Base-by-base conservation (phyloP, 2,888 invertebrate genomes). In the Lycaena phlaeas region DNA sequence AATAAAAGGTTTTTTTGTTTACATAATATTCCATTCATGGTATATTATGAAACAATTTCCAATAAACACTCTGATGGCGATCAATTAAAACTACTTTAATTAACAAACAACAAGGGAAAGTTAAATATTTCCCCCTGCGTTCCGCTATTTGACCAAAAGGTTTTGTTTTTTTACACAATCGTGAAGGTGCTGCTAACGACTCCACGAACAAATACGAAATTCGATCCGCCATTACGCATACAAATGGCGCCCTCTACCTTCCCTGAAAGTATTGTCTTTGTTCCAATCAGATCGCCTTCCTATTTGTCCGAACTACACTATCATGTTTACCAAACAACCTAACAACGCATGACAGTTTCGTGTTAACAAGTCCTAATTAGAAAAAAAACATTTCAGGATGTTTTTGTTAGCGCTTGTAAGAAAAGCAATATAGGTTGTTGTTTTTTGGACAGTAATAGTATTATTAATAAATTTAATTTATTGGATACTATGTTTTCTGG, bases 181-280 rank as follows among this genome's bases (percentile, higher is more conserved):
- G 68, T 63, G 72, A 73, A 82, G 81, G 81, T 78, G 79, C 72
- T 68, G 79, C 66, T 82, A 84, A 81, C 78, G 77, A 82, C 77
- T 77, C 78, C 65, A 67, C 68, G 75, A 78, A 81, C 79, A 84
- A 84, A 84, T 78, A 84, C 78, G 79, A 82, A 82, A 84, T 81
- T 82, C 76, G 79, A 82, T 84, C 78, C 72, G 64, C 76, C 71
- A 82, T 81, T 78, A 77, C 79, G 74, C 76, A 78, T 79, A 82
- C 79, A 78, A 79, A 81, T 76, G 70, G 64, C 64, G 71, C 70
- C 79, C 68, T 61, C 56, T 54, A 49, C 47, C 57, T 57, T 56
- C 58, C 54, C 56, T 58, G 57, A 61, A 66, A 62, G 67, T 67
- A 73, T 76, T 76, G 77, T 77, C 68, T 74, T 64, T 58, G 51